These are phyloP conservation scores for Galemys pyrenaicus DNA, from an alignment of 2,113 vertebrate species.

Conservation along the genomic window DNA sequence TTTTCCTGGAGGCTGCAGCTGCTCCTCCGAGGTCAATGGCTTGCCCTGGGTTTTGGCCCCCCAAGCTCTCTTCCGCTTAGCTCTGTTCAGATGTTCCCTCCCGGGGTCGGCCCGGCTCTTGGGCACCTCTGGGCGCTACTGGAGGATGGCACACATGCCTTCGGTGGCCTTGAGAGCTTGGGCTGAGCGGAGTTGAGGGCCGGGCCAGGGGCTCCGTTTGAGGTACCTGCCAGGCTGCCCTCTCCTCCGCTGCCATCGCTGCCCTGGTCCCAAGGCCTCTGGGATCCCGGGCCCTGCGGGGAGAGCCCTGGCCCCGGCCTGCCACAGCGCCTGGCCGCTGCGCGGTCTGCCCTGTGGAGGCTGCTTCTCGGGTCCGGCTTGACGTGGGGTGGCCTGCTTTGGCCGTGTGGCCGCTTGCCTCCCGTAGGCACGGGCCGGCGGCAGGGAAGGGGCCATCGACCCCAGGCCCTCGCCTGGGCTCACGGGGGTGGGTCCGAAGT, in stretches of 20 bases:
- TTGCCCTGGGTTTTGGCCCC: background rate
- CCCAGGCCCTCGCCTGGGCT: background rate
- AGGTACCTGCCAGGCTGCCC: background rate
- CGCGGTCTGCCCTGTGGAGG: background rate
- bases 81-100: background rate
- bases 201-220: background rate
- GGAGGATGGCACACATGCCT: background rate
- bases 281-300: too few relatives aligned
- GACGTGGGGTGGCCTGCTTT: background rate
- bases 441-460: background rate
- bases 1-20: background rate
- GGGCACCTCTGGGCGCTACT: background rate
- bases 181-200: background rate
- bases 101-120: fast-evolving
- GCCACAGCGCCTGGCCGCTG: too few relatives aligned
- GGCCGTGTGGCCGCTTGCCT: background rate
- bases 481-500: background rate
- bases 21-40: too few relatives aligned
- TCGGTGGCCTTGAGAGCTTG: too few relatives aligned
- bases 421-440: background rate
- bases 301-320: background rate
- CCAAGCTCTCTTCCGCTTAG: background rate
- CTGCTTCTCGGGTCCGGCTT: background rate
- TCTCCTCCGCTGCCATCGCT: background rate
- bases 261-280: background rate